Percentiles rank a stretch among this genome's conserved stretches.
phyloP scores from a whole-genome alignment of 64 coral and sea anemone species.

The Montipora capricornis region DNA sequence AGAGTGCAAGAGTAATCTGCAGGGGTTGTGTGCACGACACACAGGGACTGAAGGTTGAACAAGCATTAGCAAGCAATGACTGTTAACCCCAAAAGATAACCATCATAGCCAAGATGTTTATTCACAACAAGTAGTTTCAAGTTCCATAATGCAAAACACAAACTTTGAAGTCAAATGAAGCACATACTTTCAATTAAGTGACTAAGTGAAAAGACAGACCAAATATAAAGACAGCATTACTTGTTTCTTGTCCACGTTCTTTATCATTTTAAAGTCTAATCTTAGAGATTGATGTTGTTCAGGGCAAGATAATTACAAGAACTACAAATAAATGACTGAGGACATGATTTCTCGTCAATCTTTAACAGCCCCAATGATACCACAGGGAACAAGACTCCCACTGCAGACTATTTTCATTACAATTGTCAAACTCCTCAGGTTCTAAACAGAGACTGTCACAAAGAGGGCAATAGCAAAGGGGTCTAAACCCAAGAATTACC shows the following conservation, averaged over 20 bases:
- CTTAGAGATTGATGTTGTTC: background rate
- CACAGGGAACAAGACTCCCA: conserved; percentile 5
- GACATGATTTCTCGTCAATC: conserved; percentile 44
- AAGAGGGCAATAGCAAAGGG: conserved; percentile 13
- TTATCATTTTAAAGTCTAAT: too few relatives aligned
- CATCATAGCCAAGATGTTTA: background rate
- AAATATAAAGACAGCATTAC: background rate
- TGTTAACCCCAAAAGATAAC: background rate
- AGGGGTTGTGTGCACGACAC: background rate
- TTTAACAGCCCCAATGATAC: conserved; percentile 35
- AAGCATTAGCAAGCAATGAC: background rate
- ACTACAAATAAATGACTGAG: conserved; percentile 34
- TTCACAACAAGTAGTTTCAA: background rate
- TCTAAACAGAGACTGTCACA: conserved; percentile 25
- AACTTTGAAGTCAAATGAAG: background rate
- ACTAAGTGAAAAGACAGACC: background rate
- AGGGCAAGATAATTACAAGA: background rate
- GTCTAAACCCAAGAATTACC: conserved; percentile 3
- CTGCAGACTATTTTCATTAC: conserved; percentile 18
- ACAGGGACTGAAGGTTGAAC: background rate
- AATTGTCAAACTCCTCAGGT: conserved; percentile 68
- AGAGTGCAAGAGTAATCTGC: background rate
- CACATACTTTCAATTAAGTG: background rate
- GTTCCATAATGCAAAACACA: background rate
- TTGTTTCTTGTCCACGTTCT: background rate